These are phyloP conservation scores for Drosophila prosaltans DNA, from an alignment of 1,140 invertebrate genomes.

Conservation along the genomic window DNA sequence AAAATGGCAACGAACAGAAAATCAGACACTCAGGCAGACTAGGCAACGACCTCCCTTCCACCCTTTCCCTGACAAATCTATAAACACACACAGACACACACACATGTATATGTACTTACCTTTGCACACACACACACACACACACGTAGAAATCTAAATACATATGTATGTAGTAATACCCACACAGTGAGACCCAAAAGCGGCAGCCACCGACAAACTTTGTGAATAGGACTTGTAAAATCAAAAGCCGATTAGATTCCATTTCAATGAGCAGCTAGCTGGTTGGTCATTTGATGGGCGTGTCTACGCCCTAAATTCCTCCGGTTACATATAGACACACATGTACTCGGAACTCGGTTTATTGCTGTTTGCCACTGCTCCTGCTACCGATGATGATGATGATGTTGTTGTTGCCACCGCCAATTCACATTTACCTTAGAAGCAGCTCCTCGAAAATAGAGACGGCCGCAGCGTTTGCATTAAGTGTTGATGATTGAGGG, in stretches of 20 bases:
- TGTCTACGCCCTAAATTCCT: slow-evolving; percentile 21
- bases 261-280: slow-evolving; percentile 77
- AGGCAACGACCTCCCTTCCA: neutral
- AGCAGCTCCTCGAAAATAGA: slow-evolving; percentile 35
- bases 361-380: slow-evolving; percentile 46
- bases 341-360: slow-evolving; percentile 37
- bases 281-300: slow-evolving; percentile 74
- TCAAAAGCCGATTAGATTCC: slow-evolving; percentile 81
- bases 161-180: slow-evolving; percentile 40
- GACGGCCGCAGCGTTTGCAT: slow-evolving; percentile 36
- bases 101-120: slow-evolving; percentile 11
- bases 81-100: neutral
- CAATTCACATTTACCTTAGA: slow-evolving; percentile 36
- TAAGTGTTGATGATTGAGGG: neutral
- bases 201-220: slow-evolving; percentile 66
- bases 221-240: slow-evolving; percentile 78
- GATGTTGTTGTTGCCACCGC: neutral
- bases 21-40: slow-evolving; percentile 38
- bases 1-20: slow-evolving; percentile 63
- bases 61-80: too few species aligned
- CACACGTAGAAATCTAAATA: neutral
- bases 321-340: neutral
- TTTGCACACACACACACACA: slow-evolving; percentile 5
- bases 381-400: slow-evolving; percentile 33
- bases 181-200: slow-evolving; percentile 32